Evolutionary conservation across 2,797 vertebrate genomes (phyloP), one percentile per base, ranked within the genome.

Genomic region (Characodon lateralis): DNA sequence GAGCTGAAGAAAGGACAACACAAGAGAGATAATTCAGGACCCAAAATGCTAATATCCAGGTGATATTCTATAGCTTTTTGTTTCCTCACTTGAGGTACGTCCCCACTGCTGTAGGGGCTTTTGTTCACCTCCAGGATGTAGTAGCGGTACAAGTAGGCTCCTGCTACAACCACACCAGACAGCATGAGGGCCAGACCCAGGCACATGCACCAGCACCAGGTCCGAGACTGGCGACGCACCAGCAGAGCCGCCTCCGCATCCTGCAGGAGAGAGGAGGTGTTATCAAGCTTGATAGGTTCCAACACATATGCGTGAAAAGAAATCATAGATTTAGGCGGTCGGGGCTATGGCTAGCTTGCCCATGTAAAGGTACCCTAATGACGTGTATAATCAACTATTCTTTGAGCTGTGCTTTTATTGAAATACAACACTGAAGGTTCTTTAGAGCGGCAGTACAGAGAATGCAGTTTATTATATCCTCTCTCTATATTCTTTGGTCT

Each of bases 121-220:
- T 63, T 72, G 56, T 91, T 96, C 93, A 98, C 98, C 95, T 97
- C 96, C 84, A 89, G 88, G 87, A 94, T 84, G 90, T 97, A 97
- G 85, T 97, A 96, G 89, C 93, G 97, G 94, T 97, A 97, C 73
- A 99, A 95, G 89, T 98, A 99, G 61, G 95, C 97, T 87, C 97
- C 98, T 1, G 97, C 97, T 0, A 99, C 95, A 88, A 99, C 96
- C 85, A 98, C 96, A 0, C 97, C 97, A 1, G 97, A 97, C 82
- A 99, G 93, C 96, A 99, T 97, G 74, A 99, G 97, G 56, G 97
- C 97, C 78, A 99, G 78, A 35, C 97, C 98, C 55, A 99, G 96
- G 83, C 96, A 99, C 96, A 99, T 96, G 92, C 97, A 99, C 97
- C 98, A 99, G 90, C 97, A 99, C 98, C 98, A 99, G 80, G 97